These are phyloP conservation scores for Troglohyphantes excavatus DNA, from an alignment of 2,888 invertebrate species.

Conservation along the genomic window DNA sequence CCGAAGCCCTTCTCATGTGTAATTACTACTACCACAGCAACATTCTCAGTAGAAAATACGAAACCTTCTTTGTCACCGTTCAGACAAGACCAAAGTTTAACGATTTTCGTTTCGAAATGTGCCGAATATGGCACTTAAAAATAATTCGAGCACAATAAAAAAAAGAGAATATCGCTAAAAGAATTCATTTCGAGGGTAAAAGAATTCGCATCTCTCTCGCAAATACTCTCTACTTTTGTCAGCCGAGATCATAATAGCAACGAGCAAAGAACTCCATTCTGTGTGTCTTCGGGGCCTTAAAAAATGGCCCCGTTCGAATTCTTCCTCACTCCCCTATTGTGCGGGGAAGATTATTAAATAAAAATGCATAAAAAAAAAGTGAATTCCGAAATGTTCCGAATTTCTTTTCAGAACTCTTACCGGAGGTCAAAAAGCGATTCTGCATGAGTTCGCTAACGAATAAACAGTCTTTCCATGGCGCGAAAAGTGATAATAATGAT, in stretches of 20 bases:
- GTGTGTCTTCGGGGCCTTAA: constrained; percentile 53
- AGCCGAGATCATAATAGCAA: constrained; percentile 21
- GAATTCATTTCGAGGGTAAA: constrained; percentile 56
- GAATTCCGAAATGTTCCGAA: constrained; percentile 47
- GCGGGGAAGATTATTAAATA: constrained; percentile 65
- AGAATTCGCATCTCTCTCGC: constrained; percentile 34
- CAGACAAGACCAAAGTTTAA: constrained; percentile 5
- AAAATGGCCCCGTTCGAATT: constrained; percentile 36
- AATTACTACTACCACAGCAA: background rate
- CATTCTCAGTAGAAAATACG: background rate
- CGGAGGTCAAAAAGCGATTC: constrained; percentile 45
- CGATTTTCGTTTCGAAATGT: background rate
- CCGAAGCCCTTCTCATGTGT: background rate
- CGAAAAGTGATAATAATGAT: constrained; percentile 62
- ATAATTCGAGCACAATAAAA: background rate
- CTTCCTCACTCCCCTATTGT: constrained; percentile 47
- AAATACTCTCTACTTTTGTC: constrained; percentile 16
- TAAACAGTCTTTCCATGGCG: constrained; percentile 27
- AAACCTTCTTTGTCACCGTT: background rate
- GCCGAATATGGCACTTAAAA: background rate
- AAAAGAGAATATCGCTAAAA: background rate
- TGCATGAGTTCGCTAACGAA: constrained; percentile 55
- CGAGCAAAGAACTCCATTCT: constrained; percentile 16
- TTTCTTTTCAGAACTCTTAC: constrained; percentile 46
- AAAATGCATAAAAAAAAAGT: constrained; percentile 27